Evolutionary conservation across 2,113 vertebrate species (phyloP).

Genomic region (Vulpes lagopus): DNA sequence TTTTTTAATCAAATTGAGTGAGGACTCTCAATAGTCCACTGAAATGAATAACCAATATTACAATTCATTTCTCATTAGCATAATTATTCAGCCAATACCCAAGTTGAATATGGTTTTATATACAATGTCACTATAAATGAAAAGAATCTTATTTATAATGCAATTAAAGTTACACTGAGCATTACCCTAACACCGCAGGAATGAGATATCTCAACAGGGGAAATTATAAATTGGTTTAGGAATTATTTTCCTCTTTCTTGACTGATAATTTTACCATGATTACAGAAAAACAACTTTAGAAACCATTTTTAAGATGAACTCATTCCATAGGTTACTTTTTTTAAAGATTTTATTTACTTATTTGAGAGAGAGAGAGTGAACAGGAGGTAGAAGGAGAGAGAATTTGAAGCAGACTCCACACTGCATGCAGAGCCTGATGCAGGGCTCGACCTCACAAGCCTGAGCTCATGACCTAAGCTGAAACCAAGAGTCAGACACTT

Average conservation of each 20-base stretch:
- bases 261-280: background rate
- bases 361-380: background rate
- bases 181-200: background rate
- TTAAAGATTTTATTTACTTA: background rate
- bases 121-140: background rate
- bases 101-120: background rate
- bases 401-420: background rate
- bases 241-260: background rate
- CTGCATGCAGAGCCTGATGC: background rate
- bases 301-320: background rate
- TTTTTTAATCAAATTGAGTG: slow-evolving; percentile 20
- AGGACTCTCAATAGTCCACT: background rate
- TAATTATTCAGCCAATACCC: slow-evolving; percentile 37
- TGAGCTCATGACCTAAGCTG: background rate
- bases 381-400: background rate
- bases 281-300: slow-evolving; percentile 45
- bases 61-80: slow-evolving; percentile 41
- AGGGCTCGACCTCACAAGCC: background rate
- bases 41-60: slow-evolving; percentile 2
- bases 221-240: background rate
- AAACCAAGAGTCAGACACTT: background rate
- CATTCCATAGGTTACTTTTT: background rate
- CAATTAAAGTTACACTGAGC: background rate
- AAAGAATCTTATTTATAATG: slow-evolving; percentile 36
- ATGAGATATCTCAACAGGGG: background rate